Evolutionary conservation across 1,140 invertebrate species (phyloP), one percentile per base, ranked within the genome.

Genomic region (Notospermus geniculatus): DNA sequence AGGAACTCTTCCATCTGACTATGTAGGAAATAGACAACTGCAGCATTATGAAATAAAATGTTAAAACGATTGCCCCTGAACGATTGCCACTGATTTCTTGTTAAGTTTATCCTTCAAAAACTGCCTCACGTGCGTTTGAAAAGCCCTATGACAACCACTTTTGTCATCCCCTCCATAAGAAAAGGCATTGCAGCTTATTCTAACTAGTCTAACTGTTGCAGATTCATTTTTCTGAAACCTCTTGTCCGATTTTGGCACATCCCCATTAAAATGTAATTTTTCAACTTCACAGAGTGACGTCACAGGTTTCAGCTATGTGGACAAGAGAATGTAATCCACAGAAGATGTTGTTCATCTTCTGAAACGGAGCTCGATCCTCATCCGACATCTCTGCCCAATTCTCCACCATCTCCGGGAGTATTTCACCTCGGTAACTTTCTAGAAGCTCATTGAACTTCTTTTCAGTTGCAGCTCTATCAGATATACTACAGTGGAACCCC

Each of bases 91-190:
- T 11, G n/a, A n/a, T n/a, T 13, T 29, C 22, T 11, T 53, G 50
- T 17, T 15, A 13, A 13, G 23, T 17, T 27, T 7, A 56, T 29
- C 7, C 13, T 13, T 30, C 7, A 29, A 11, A 28, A 43, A 43
- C 39, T 43, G 15, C 5, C 19, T 17, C 27, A 13, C 7, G 15
- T 13, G 30, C 22, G 17, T 56, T 27, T 23, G 2, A 52, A 59
- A 59, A 13, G 19, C 39, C 17, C 28, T n/a, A 23, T 46, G 39
- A 27, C 43, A 32, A 2, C 66, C 66, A 67, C 45, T 67, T 58
- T 67, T 67, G 54, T 59, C 65, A 60, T 64, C 62, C 23, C 36
- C 62, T 17, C 62, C 55, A n/a, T 39, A 29, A n/a, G 62, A 57
- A 63, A 54, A 59, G 4, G 46, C 57, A 30, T 67, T 60, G 45